Base-by-base conservation (phyloP, 2,113 vertebrate species). In the Montifringilla adamsi region DNA sequence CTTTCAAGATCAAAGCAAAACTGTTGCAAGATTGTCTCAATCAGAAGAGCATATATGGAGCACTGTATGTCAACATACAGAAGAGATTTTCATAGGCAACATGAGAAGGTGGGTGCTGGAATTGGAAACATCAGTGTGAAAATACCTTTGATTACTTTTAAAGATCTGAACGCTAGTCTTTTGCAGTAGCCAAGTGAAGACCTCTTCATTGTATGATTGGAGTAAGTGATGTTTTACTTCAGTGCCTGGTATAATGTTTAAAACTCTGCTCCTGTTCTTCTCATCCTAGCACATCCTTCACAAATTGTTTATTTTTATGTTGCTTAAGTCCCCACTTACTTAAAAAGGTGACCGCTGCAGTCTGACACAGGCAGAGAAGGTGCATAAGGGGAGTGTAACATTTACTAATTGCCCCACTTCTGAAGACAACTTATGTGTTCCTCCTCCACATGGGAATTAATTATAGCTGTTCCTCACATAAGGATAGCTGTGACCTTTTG, bases 41-140 rank as follows among this genome's bases (percentile, higher is more conserved):
- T 23, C 30, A 86, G 33, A 59, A 91, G 67, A 72, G 1, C 19
- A 31, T 5, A 9, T 7, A 6, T 2, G 4, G 50, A 76, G 4
- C 9, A 13, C 27, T 50, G 4, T 18, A 12, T 1, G 5, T 17
- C 41, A 55, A 16, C 30, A 50, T 12, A 49, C 0, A 8, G 64
- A 35, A 67, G 74, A n/a, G 30, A 13, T 62, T 83, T 93, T 52
- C 1, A 1, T 55, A 52, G 73, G 31, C 22, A 53, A 6, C 0
- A 1, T 19, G 13, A 2, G 7, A 91, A 89, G 35, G 13, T 41
- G 50, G 15, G 5, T 56, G 41, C 28, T 89, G 66, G 49, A 79
- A 76, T 3, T 44, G 14, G 49, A 87, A 60, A 72, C 1, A 62
- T 22, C 21, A 33, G 1, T 33, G 15, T 70, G 33, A 83, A 88